Evolutionary conservation across 2,888 invertebrate genomes (phyloP), one percentile per base, ranked within the genome.

Genomic region (Drosophila barbarae): DNA sequence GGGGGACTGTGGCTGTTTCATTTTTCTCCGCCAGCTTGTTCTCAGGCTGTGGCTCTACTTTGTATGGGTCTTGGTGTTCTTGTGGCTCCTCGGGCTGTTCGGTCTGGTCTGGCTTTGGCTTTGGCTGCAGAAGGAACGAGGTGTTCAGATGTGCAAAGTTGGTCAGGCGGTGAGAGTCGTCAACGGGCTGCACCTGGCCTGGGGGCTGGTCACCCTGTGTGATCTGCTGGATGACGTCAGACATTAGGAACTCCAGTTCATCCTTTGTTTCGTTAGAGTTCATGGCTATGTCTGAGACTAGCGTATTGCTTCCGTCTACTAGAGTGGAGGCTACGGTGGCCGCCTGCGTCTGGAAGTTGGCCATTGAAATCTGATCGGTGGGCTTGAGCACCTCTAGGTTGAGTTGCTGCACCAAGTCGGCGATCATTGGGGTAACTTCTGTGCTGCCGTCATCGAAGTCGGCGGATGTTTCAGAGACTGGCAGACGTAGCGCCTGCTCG

Each of bases 261-360:
- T 87, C 84, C 54, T 85, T 85, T 2, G 87, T 87, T 54, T 88
- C 87, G 18, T 86, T 86, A 3, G 85, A 82, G 46, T 58, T 86
- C 77, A 84, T 76, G 7, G 58, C 61, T 1, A 76, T 28, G 32
- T 86, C 82, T 5, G 75, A 52, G 12, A 81, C 65, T 0, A 82
- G 47, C 0, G 85, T 75, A 28, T 77, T 81, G 23, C 74, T 81
- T 59, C 85, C 87, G 52, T 88, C 88, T 13, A 88, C 88, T 8
- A 90, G 63, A 0, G 86, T 87, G 15, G 90, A 90, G 10, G 90
- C 90, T 0, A 89, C 85, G 0, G 90, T 90, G 3, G 90, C 90
- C 18, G 89, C 89, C 65, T 89, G 88, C 3, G 86, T 86, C 60
- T 88, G 86, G 70, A 88, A 90, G 51, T 89, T 86, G 21, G 77